phyloP scores from a whole-genome alignment of 2,888 invertebrate species.

The Orthosia incerta region DNA sequence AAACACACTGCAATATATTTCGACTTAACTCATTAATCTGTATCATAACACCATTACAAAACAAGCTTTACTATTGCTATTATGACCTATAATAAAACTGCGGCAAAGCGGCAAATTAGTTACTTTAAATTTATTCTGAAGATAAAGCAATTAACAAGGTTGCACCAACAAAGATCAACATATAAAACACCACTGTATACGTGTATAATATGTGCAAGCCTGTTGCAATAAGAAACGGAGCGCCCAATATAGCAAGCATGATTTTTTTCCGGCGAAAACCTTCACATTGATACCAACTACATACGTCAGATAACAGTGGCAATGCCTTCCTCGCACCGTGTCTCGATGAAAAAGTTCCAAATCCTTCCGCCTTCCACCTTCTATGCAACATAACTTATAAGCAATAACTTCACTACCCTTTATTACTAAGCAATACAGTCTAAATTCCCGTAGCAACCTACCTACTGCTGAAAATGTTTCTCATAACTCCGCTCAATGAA shows the following conservation, averaged over 20 bases:
- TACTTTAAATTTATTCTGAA: no score
- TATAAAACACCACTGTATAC: no score
- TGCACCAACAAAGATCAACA: no score
- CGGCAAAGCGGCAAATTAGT: no score
- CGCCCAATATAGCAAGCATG: background rate
- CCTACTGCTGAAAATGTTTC: conserved; percentile 31
- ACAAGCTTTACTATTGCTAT: no score
- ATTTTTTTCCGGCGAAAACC: background rate
- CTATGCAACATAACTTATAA: background rate
- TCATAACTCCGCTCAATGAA: conserved; percentile 9
- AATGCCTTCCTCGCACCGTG: conserved; percentile 39
- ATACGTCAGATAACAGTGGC: conserved; percentile 53
- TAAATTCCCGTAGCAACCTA: conserved; percentile 23
- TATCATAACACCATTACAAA: no score
- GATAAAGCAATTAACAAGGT: no score
- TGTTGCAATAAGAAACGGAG: no score
- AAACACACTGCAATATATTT: no score
- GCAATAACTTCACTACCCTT: conserved; percentile 7
- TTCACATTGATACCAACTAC: conserved; percentile 20
- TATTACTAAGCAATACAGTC: conserved; percentile 21
- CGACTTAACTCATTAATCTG: no score
- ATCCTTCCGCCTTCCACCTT: conserved; percentile 62
- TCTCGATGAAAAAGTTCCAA: conserved; percentile 63
- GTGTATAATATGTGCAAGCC: no score
- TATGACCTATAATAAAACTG: no score